These are phyloP conservation scores for Ailuropoda melanoleuca DNA, from an alignment of 2,113 vertebrate genomes.

Conservation along the genomic window DNA sequence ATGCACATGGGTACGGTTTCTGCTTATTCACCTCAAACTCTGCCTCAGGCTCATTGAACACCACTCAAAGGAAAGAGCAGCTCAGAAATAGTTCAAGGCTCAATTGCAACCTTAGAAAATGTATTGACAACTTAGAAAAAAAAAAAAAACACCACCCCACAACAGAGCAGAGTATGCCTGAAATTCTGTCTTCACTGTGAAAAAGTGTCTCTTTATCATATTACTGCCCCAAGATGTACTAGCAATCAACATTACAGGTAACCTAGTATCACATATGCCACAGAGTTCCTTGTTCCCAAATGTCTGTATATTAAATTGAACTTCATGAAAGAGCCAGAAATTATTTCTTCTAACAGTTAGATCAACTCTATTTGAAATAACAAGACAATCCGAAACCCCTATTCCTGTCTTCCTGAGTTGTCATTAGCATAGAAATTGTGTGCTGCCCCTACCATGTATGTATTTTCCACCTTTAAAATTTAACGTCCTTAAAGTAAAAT, in stretches of 20 bases:
- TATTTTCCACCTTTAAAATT: background rate
- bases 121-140: background rate
- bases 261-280: background rate
- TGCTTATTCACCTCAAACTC: constrained; percentile 70
- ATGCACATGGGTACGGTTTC: constrained; percentile 51
- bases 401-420: background rate
- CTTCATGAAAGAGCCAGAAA: constrained; percentile 7
- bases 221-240: background rate
- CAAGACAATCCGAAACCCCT: background rate
- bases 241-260: background rate
- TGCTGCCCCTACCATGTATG: background rate
- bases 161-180: background rate
- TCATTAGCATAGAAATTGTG: constrained; percentile 35
- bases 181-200: constrained; percentile 5
- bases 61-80: constrained; percentile 31
- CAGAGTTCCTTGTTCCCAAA: background rate
- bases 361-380: constrained; percentile 42
- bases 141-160: background rate
- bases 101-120: constrained; percentile 47
- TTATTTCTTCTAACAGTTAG: constrained; percentile 18
- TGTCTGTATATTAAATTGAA: constrained; percentile 22
- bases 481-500: constrained; percentile 36
- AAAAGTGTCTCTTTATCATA: background rate
- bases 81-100: constrained; percentile 53
- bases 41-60: constrained; percentile 67